These are phyloP conservation scores for Paramacrobiotus metropolitanus DNA, from an alignment of 1,140 invertebrate species.

Conservation along the genomic window DNA sequence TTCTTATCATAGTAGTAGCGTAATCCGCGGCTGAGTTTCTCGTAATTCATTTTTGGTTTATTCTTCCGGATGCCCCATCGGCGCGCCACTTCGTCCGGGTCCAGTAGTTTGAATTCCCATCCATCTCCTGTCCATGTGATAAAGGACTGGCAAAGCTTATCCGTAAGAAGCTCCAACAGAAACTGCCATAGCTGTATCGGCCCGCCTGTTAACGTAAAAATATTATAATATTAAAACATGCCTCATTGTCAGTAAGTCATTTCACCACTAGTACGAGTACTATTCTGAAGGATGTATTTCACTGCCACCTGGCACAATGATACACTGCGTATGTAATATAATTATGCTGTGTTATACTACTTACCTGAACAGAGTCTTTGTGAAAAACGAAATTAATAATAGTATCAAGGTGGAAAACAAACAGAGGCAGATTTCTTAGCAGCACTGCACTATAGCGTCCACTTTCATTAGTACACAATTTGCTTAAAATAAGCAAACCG, in stretches of 20 bases:
- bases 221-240: neutral
- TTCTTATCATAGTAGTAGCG: constrained; percentile 98
- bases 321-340: too few species aligned
- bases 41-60: constrained; percentile 98
- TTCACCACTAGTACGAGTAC: too few species aligned
- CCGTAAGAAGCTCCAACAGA: constrained; percentile 74
- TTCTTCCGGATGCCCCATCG: constrained; percentile 93
- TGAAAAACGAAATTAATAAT: too few species aligned
- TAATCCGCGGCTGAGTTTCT: constrained; percentile 78
- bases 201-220: constrained; percentile 28
- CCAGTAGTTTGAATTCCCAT: constrained; percentile 96
- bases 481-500: too few species aligned
- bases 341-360: too few species aligned
- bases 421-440: too few species aligned
- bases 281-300: too few species aligned
- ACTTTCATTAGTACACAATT: too few species aligned
- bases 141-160: constrained; percentile 81
- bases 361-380: too few species aligned
- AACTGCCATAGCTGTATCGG: constrained; percentile 96
- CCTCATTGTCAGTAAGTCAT: neutral
- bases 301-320: too few species aligned
- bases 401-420: too few species aligned
- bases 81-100: constrained; percentile 86
- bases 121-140: constrained; percentile 96
- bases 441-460: too few species aligned